Evolutionary conservation across 2,797 vertebrate species (phyloP), one percentile per base, ranked within the genome.

Genomic region (Poliocrania exsul): DNA sequence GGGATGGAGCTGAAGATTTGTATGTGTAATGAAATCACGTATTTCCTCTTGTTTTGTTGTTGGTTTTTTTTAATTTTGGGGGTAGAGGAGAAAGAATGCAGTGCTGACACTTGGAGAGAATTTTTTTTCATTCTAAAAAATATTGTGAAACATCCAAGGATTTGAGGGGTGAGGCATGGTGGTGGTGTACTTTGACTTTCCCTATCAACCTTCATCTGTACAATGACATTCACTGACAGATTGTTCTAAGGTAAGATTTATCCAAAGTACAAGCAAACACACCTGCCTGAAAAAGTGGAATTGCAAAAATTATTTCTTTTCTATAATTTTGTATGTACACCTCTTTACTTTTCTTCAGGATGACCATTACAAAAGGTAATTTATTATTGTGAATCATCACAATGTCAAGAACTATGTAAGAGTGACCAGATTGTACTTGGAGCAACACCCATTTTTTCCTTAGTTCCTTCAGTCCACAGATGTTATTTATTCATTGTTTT

Each of bases 1-100:
- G 86, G 72, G 60, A 24, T 51, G 33, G 56, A 85, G 94, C 88
- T 54, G n/a, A 61, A 50, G 46, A 91, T 83, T 97, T 94, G 92
- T 97, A 90, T 96, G 86, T 72, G 23, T 74, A 89, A 89, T 78
- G 62, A 62, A 81, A 77, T 44, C 18, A 69, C 6, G 3, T 58
- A 53, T 67, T 94, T 91, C 19, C 38, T 66, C 19, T 49, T 78
- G 40, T 25, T 67, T 51, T 16, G 15, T 26, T 28, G n/a, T n/a
- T n/a, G n/a, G n/a, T 50, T 51, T 51, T 51, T 28, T 47, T 47
- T 42, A 42, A 42, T 42, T 42, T 42, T 42, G 40, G 40, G 16
- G 4, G 3, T 6, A 13, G 5, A 3, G 5, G 18, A 50, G 13
- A 57, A 23, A 79, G 9, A 62, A 51, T 65, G 16, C 16, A 40